Evolutionary conservation across 2,888 invertebrate genomes (phyloP), one percentile per base, ranked within the genome.

Genomic region (Syritta pipiens): DNA sequence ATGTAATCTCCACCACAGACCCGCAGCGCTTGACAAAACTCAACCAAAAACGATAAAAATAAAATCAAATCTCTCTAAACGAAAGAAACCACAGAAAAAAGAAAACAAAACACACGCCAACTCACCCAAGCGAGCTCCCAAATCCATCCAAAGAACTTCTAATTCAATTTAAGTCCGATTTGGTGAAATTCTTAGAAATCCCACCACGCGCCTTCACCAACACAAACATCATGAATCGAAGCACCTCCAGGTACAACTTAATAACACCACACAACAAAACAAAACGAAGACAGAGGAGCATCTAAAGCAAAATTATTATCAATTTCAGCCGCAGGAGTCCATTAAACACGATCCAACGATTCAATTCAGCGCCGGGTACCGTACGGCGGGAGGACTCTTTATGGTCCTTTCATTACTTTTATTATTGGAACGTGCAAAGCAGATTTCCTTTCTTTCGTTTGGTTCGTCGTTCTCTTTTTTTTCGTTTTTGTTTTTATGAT

Each of bases 351-450:
- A 77, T 72, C 65, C 72, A 77, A 48, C 40, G 28, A 53, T 65
- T 67, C 53, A 53, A 53, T 46, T 30, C 49, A 28, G 37, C 37
- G 6, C 30, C 19, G 42, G 17, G 35, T 26, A 44, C 68, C 60
- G 48, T 48, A 55, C 48, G 20, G 46, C 48, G 26, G n/a, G n/a
- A 63, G 48, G 40, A 65, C 51, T 65, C 57, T 77, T 77, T 77
- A 77, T 65, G 77, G 59, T 55, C 60, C 72, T 65, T 77, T 77
- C 72, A 77, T 77, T 77, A 67, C 55, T 72, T 72, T 77, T 77
- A 77, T 77, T 72, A 60, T 60, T 32, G 28, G 49, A 72, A 77
- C 77, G 77, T 72, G 77, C 77, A 72, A 60, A 55, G 60, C 65
- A 37, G 72, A 60, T 65, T 77, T 71, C 63, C 12, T n/a, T 12